These are phyloP conservation scores for Thereva nobilitata DNA, from an alignment of 2,888 invertebrate genomes.

Conservation along the genomic window DNA sequence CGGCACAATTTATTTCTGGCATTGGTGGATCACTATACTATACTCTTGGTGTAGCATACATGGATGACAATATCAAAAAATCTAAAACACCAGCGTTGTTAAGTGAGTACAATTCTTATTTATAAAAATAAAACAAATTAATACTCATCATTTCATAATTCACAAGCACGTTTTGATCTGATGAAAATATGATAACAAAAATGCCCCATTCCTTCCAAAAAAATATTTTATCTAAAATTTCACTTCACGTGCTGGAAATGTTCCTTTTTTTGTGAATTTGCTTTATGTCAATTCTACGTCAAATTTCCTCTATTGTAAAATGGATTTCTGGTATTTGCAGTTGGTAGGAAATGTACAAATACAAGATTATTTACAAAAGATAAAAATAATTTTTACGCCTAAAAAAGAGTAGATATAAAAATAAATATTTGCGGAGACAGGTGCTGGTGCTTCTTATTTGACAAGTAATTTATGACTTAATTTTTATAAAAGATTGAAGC, in stretches of 20 bases:
- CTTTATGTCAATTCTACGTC: not conserved
- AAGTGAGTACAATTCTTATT: constrained; percentile 59
- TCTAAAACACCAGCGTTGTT: constrained; percentile 72
- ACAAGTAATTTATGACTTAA: no score
- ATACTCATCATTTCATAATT: no score
- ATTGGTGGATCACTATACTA: constrained; percentile 72
- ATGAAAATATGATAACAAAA: not conserved
- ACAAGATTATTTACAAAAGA: no score
- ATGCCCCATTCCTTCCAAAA: not conserved
- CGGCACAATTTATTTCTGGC: constrained; percentile 72
- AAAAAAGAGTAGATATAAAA: no score
- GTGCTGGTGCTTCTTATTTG: no score
- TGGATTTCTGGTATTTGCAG: no score
- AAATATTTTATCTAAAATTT: not conserved
- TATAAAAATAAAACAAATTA: not conserved
- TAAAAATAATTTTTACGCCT: no score
- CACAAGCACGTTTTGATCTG: no score
- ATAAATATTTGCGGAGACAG: no score
- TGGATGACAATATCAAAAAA: constrained; percentile 77
- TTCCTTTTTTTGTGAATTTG: not conserved
- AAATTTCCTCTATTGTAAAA: no score
- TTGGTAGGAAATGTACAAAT: no score
- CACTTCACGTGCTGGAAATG: not conserved
- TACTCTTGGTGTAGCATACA: constrained; percentile 71
- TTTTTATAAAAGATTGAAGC: no score